Evolutionary conservation across 2,113 vertebrate genomes (phyloP), one percentile per base, ranked within the genome.

Genomic region (Oplegnathus fasciatus): DNA sequence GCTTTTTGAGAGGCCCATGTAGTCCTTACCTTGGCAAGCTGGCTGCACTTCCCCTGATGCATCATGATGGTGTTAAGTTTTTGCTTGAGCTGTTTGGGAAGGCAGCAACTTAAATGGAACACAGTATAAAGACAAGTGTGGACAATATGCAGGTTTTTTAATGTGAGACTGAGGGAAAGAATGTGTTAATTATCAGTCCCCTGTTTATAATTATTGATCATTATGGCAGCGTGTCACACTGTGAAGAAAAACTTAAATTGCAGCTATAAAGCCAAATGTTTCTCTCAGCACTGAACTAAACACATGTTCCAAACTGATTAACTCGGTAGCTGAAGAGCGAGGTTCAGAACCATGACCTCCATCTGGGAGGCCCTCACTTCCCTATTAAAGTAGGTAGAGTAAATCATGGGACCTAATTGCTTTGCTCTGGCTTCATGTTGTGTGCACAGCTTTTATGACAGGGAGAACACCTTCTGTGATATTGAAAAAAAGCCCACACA

Each of bases 351-450:
- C 81, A 24, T 90, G 92, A 92, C 91, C 94, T 89, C 85, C 83
- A 54, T 87, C 82, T 91, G 77, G 91, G 86, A 88, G 91, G 75
- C 86, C 80, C 85, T 88, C 85, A 68, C 81, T 80, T 91, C 86
- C 89, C 81, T 83, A 87, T 90, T 92, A 92, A 90, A 90, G 89
- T 75, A 82, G 87, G 70, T 75, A 90, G 86, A 92, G 87, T 93
- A 93, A 94, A 95, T 95, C 92, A 89, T 74, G 79, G 85, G 77
- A 80, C 83, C 86, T 93, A 91, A 93, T 94, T 94, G 91, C 93
- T 93, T 88, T 92, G 76, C 89, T 90, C 92, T 89, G 89, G 81
- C 86, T 83, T 57, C 42, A 73, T 58, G 50, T 67, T 28, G 71
- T 42, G 75, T 60, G 80, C 50, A 24, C 64, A 74, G 79, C 28